Percentiles rank a stretch among this genome's conserved stretches.
Evolutionary conservation across 2,888 invertebrate species (phyloP).

Genomic region (Ferrisia virgata): DNA sequence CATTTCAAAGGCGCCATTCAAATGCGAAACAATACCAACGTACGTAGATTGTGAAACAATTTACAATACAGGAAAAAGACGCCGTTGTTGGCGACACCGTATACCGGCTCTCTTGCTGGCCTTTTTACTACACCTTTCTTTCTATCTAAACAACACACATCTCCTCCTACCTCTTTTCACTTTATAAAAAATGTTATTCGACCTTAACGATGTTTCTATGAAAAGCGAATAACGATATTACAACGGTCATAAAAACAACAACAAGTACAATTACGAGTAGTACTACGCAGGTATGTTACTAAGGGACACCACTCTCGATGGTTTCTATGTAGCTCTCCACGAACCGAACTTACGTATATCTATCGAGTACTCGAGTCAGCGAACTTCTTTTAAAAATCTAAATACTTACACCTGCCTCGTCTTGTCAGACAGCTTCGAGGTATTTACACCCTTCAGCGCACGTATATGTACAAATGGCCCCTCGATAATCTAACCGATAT

Average conservation of each 20-base stretch:
- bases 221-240: neutral
- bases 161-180: neutral
- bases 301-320: too few relatives aligned
- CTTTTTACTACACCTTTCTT: neutral
- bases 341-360: neutral
- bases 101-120: too few relatives aligned
- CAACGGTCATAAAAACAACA: neutral
- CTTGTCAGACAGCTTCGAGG: neutral
- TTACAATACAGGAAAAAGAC: neutral
- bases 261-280: too few relatives aligned
- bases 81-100: neutral
- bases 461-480: neutral
- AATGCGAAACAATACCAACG: neutral
- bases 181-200: neutral
- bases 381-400: conserved; percentile 25
- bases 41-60: conserved; percentile 8
- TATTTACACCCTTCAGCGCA: neutral
- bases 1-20: conserved; percentile 17
- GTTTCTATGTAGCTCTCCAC: neutral
- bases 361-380: neutral
- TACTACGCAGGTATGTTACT: too few relatives aligned
- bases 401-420: conserved; percentile 15
- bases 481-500: neutral
- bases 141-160: too few relatives aligned
- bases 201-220: conserved; percentile 6